phyloP scores from a whole-genome alignment of 1,140 invertebrate species.

The Globodera rostochiensis region DNA sequence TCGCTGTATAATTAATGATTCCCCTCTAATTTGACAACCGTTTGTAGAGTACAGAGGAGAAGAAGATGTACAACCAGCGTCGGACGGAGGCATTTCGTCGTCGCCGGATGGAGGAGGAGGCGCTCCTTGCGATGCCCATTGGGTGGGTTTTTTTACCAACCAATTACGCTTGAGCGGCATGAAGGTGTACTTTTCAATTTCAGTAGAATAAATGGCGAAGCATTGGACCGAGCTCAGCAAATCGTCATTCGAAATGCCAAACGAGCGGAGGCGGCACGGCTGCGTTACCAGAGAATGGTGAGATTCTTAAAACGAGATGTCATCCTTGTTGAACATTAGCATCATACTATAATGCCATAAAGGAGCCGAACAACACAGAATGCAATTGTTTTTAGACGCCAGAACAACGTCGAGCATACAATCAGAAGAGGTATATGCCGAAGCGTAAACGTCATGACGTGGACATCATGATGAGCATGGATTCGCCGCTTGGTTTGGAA shows the following conservation, averaged over 20 bases:
- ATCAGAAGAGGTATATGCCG: constrained; percentile 52
- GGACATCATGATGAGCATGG: constrained; percentile 1
- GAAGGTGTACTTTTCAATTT: not conserved
- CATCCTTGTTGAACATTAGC: no score
- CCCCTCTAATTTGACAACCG: not conserved
- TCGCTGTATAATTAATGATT: constrained; percentile 10
- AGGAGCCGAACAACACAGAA: no score
- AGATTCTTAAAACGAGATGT: not conserved
- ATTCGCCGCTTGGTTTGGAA: not conserved
- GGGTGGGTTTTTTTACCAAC: not conserved
- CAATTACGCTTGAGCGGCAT: not conserved
- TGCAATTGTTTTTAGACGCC: constrained; percentile 36
- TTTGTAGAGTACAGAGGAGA: constrained; percentile 41
- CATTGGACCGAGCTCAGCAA: constrained; percentile 52
- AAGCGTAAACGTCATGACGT: constrained; percentile 43
- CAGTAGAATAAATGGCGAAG: constrained; percentile 46
- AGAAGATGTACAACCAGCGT: constrained; percentile 52
- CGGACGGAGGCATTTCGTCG: constrained; percentile 50
- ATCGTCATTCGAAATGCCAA: constrained; percentile 52
- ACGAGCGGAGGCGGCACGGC: constrained; percentile 46
- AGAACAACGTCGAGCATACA: constrained; percentile 51
- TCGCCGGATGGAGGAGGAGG: constrained; percentile 53
- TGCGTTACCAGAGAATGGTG: constrained; percentile 50
- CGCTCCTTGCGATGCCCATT: constrained; percentile 53
- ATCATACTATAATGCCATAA: no score